Evolutionary conservation across 2,113 vertebrate genomes (phyloP), one percentile per base, ranked within the genome.

Genomic region (Merops nubicus): DNA sequence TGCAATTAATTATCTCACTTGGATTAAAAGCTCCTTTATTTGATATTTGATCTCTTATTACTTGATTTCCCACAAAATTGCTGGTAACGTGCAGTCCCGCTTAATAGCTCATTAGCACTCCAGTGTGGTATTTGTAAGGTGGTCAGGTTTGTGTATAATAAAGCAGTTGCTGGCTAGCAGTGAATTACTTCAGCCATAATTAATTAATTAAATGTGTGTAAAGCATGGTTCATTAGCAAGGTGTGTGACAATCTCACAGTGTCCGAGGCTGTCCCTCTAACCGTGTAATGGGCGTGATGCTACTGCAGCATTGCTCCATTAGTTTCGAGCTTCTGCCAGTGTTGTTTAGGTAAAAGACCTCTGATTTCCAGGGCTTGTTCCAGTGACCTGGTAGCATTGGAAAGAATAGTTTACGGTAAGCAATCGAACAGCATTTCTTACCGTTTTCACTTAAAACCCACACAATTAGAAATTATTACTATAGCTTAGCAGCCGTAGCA

Each of bases 161-260:
- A 96, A 91, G 96, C 94, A 95, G 87, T 97, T 69, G 77, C 93
- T 96, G 87, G 89, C 91, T 91, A 95, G 91, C 88, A 83, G 63
- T 73, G 89, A 96, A 91, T 83, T 56, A 91, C 88, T 97, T 73
- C 91, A 96, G 91, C 93, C 83, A 90, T 95, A 97, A 96, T 97
- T 95, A 97, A 96, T 97, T 96, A 97, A 97, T 97, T 97, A 96
- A 97, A 95, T 87, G 81, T 91, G 91, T 88, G 88, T 97, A 96
- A 97, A 97, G 88, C 96, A 96, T 26, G 95, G 88, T 96, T 97
- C 90, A 87, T 97, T 97, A 97, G 86, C 95, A 95, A 96, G 78
- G 93, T 93, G 94, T 96, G 93, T 95, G 90, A 96, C 94, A 97
- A 79, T 91, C 90, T 95, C 74, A 3, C 3, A 70, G 88, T 74